phyloP scores from a whole-genome alignment of 2,797 vertebrate species.

The Hozukius guyotensis region DNA sequence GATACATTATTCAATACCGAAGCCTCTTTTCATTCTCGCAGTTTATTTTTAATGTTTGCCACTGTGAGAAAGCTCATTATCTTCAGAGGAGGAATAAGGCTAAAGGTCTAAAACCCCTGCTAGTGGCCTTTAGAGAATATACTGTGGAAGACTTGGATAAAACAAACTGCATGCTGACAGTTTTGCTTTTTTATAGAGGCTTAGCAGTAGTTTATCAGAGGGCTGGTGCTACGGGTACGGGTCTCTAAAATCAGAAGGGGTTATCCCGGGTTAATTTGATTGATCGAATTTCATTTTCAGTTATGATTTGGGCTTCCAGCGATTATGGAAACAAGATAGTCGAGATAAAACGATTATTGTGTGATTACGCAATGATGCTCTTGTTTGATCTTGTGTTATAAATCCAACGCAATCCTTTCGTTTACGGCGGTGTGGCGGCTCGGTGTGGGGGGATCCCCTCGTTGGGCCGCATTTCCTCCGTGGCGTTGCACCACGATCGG shows the following conservation, averaged over 20 bases:
- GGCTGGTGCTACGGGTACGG: background rate
- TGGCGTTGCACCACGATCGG: too few species aligned
- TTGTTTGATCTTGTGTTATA: background rate
- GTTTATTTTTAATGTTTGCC: slow-evolving; percentile 1
- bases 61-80: slow-evolving; percentile 18
- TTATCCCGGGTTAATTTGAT: background rate
- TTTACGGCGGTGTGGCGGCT: rapidly evolving
- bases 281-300: background rate
- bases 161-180: background rate
- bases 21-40: background rate
- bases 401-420: rapidly evolving
- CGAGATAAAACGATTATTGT: too few species aligned
- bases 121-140: background rate
- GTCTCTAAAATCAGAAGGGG: background rate
- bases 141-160: background rate
- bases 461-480: background rate
- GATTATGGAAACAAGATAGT: too few species aligned
- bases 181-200: background rate
- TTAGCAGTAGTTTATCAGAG: background rate
- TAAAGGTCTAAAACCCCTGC: background rate
- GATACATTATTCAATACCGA: slow-evolving; percentile 41
- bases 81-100: background rate
- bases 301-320: too few species aligned
- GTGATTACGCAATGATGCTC: background rate
- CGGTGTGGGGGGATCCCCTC: background rate